A percentile compares a stretch with the other conserved stretches of the same genome.
phyloP scores from a whole-genome alignment of 2,888 invertebrate species.

The Penaeus monodon region DNA sequence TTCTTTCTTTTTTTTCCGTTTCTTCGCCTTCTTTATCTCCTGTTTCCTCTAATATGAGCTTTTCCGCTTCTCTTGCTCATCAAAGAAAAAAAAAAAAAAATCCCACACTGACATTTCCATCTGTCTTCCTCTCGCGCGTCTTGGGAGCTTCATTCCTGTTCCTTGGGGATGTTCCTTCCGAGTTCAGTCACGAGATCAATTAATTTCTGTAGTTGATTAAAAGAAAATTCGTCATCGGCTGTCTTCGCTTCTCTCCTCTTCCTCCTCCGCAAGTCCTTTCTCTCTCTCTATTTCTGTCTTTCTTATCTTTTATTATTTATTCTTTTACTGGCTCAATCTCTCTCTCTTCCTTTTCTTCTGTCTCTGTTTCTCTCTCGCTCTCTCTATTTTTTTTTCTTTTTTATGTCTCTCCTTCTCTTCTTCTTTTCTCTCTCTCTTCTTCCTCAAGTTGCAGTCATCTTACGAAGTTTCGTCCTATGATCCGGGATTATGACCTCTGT shows the following conservation, averaged over 20 bases:
- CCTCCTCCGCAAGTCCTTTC: neutral
- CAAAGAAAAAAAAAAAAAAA: no score
- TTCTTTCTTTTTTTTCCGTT: neutral
- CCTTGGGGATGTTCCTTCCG: no score
- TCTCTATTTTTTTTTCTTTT: neutral
- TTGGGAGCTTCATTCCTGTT: no score
- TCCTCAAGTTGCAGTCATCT: neutral
- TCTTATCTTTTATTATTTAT: no score
- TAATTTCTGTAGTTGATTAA: no score
- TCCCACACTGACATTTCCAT: no score
- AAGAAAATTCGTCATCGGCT: no score
- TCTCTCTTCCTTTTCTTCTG: neutral
- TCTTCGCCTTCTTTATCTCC: neutral
- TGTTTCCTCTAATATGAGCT: neutral
- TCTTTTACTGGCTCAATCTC: no score
- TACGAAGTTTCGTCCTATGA: neutral
- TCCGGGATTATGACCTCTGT: no score
- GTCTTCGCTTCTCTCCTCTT: neutral
- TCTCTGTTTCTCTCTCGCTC: neutral
- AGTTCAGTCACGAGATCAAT: no score
- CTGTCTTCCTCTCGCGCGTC: no score
- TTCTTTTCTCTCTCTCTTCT: neutral
- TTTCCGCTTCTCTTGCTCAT: neutral
- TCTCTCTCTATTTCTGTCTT: neutral
- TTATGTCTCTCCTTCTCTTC: neutral